Evolutionary conservation across 92 coral and sea anemone species (phyloP), one percentile per base, ranked within the genome.

Genomic region (Paramuricea clavata): DNA sequence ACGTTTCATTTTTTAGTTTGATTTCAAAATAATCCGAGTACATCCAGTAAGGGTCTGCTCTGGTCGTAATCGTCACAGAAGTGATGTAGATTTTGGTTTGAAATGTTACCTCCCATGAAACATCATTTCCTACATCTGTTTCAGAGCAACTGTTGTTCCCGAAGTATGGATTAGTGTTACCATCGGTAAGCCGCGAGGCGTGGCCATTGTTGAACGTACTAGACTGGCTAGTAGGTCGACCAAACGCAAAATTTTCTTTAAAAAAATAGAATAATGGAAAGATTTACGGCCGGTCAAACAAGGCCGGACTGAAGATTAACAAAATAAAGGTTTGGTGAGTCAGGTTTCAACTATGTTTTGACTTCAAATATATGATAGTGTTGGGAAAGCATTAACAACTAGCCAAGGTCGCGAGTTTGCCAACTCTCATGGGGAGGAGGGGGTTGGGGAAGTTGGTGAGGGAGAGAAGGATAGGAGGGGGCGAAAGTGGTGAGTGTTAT

Each of bases 131-230:
- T 3, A 54, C 25, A 6, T 54, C 27, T 54, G 62, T 54, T 54
- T 54, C 62, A 19, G 62, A 54, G 62, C 62, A 54, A 54, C 62
- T 54, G 62, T 54, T 54, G 22, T 54, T 54, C 8, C 62, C 62
- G 17, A 54, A 54, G 26, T 54, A 54, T 17, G 62, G 62, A 21
- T 54, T 54, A 3, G 62, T 17, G 27, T 54, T 21, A 3, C 62
- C 62, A 23, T 54, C 62, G 23, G 27, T 54, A 19, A 54, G 62
- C 26, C 62, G 62, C 27, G 62, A 19, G 25, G 62, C 21, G 8
- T 54, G 25, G 19, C 62, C 62, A 21, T 21, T 54, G 23, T 54
- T 54, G 23, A 3, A 54, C 17, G 27, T 21, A 54, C 62, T 54
- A 19, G 25, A 17, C 17, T 54, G 62, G 27, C 62, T 54, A 10